Base-by-base conservation (phyloP, 2,797 vertebrate genomes). In the Anguilla megastoma region DNA sequence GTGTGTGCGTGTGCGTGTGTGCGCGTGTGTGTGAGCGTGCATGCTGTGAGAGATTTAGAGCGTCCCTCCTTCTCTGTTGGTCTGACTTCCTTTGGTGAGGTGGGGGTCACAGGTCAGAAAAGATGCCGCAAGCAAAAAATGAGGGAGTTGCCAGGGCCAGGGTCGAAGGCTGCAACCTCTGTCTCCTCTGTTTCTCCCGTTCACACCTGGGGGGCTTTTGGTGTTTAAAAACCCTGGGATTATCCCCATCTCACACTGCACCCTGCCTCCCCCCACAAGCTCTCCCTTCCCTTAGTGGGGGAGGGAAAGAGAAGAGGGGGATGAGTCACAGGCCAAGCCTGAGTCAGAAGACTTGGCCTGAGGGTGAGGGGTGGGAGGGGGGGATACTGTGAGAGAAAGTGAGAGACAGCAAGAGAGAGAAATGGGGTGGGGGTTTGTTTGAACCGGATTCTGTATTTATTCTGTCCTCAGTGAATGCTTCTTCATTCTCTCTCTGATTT, bases 271-370 rank as follows among this genome's bases (percentile, higher is more conserved):
- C 89, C 88, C 89, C 41, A 87, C 79, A 16, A 76, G 3, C 33
- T 76, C 74, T 76, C 69, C 69, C 83, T 71, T 58, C 82, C 52
- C 87, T 92, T 84, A 58, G 69, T 58, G 79, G 85, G 63, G 50
- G 87, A 48, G 86, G 89, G 69, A 79, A 24, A 45, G 14, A 69
- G 80, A 82, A 21, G 63, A 41, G 82, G 58, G 83, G 69, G 33
- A 86, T 88, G 89, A 88, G 69, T 88, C 87, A 87, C 79, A 80
- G 90, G 91, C 93, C 80, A 84, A 91, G 91, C 92, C 92, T 96
- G 94, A 95, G 93, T 95, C 94, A 95, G 93, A 94, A 91, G 63
- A 94, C 92, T 94, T 94, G 93, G 94, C 94, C 93, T 94, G 94
- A 93, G 92, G 93, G 93, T 69, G 45, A 69, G 90, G 91, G 91